phyloP scores from a whole-genome alignment of 2,797 vertebrate genomes.

The Peromyscus nudipes region DNA sequence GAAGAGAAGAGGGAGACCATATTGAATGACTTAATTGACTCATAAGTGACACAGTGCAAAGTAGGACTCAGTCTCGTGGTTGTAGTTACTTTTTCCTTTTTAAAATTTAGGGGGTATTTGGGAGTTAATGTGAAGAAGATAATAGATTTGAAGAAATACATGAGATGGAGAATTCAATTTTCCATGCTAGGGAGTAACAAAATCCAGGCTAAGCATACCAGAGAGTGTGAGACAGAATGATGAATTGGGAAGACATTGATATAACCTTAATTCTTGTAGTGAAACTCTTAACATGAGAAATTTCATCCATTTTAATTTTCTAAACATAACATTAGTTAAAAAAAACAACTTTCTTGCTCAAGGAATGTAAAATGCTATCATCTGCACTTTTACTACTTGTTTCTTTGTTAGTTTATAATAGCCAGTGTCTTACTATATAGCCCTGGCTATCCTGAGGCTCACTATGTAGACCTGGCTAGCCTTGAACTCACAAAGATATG shows the following conservation, averaged over 20 bases:
- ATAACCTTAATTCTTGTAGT: neutral
- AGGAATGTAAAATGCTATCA: neutral
- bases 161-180: neutral
- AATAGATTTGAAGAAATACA: neutral
- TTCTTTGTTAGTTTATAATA: neutral
- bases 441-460: neutral
- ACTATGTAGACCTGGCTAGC: neutral
- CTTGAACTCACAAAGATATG: neutral
- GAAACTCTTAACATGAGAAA: neutral
- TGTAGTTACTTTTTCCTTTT: constrained; percentile 24
- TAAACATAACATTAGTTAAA: neutral
- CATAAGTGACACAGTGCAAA: neutral
- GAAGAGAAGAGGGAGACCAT: neutral
- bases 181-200: constrained; percentile 3
- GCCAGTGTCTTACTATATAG: neutral
- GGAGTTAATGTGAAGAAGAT: neutral
- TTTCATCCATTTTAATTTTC: neutral
- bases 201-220: neutral
- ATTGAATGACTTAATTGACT: neutral
- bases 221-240: neutral
- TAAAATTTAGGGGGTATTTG: constrained; percentile 30
- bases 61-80: neutral
- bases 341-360: neutral
- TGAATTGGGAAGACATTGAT: neutral
- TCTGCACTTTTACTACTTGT: neutral